phyloP scores from a whole-genome alignment of 53 echinoderm and acorn worm species.

The Patiria pectinifera region DNA sequence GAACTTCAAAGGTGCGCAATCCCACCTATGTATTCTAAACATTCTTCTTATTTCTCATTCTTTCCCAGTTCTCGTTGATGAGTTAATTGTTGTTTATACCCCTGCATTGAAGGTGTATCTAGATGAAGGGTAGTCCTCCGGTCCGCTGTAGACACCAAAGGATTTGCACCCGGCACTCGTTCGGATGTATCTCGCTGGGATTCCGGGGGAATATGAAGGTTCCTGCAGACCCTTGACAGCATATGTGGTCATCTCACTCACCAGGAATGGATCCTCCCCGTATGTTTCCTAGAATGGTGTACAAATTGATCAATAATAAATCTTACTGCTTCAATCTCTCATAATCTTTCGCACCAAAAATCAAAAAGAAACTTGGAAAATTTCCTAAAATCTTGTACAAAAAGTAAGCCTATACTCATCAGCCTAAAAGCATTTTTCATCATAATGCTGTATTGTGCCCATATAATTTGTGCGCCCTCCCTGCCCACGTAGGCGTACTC shows the following conservation, averaged over 20 bases:
- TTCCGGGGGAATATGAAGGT: constrained; percentile 33
- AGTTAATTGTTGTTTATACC: constrained; percentile 35
- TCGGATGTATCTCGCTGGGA: constrained; percentile 67
- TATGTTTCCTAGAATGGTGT: constrained; percentile 83
- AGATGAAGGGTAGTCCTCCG: constrained; percentile 76
- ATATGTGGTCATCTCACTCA: constrained; percentile 76
- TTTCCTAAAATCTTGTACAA: too few relatives aligned
- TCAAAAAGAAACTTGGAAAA: too few relatives aligned
- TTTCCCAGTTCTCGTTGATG: too few relatives aligned
- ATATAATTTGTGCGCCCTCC: too few relatives aligned
- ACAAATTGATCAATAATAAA: background rate
- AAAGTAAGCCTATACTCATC: too few relatives aligned
- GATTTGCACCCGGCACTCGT: constrained; percentile 93
- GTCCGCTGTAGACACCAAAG: constrained; percentile 86
- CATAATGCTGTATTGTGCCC: too few relatives aligned
- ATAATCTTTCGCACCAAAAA: too few relatives aligned
- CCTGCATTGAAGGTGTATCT: constrained; percentile 91
- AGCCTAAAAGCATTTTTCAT: too few relatives aligned
- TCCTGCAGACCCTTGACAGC: constrained; percentile 75
- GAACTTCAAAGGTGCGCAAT: too few relatives aligned
- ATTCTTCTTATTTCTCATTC: too few relatives aligned
- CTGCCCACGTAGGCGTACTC: too few relatives aligned
- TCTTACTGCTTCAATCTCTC: background rate
- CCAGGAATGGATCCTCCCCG: constrained; percentile 90
- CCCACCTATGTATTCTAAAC: too few relatives aligned